A percentile compares a stretch with the other conserved stretches of the same genome.
Conservation (phyloP, 2,797 vertebrate genomes). For the Hyperoplus lanceolatus region DNA sequence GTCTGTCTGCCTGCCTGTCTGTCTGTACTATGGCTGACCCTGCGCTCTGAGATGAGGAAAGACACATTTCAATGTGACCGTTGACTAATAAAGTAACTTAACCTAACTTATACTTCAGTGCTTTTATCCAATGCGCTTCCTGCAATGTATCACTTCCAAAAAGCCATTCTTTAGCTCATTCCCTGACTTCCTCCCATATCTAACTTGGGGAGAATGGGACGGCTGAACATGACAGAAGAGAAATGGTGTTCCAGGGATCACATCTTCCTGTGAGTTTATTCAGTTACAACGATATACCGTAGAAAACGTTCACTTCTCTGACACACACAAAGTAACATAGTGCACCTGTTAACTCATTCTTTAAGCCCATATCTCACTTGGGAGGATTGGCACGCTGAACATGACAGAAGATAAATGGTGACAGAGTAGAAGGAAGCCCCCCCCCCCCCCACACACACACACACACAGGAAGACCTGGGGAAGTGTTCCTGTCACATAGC, state of each 20-base stretch:
- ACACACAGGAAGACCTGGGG: slow-evolving; percentile 23
- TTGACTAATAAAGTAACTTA: too few relatives aligned
- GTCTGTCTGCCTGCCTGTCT: too few relatives aligned
- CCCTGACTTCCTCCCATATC: background rate
- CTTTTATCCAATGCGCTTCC: slow-evolving; percentile 9
- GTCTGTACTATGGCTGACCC: too few relatives aligned
- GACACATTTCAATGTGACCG: too few relatives aligned
- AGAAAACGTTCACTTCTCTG: too few relatives aligned
- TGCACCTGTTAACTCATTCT: background rate
- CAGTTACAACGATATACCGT: too few relatives aligned
- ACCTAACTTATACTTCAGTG: background rate
- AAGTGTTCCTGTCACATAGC: slow-evolving; percentile 41
- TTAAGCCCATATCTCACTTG: slow-evolving; percentile 4
- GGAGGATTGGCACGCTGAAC: slow-evolving; percentile 11
- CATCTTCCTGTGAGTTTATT: too few relatives aligned
- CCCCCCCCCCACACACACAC: too few relatives aligned
- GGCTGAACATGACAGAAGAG: slow-evolving; percentile 30
- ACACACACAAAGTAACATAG: too few relatives aligned
- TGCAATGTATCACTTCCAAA: slow-evolving; percentile 16
- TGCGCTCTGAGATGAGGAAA: too few relatives aligned
- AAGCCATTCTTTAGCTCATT: slow-evolving; percentile 22
- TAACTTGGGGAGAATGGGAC: slow-evolving; percentile 22
- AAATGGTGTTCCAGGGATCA: background rate
- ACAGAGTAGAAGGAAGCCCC: background rate
- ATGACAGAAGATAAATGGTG: slow-evolving; percentile 29